A percentile compares a stretch with the other conserved stretches of the same genome.
phyloP scores from a whole-genome alignment of 2,113 vertebrate species.

The Mustela lutreola region DNA sequence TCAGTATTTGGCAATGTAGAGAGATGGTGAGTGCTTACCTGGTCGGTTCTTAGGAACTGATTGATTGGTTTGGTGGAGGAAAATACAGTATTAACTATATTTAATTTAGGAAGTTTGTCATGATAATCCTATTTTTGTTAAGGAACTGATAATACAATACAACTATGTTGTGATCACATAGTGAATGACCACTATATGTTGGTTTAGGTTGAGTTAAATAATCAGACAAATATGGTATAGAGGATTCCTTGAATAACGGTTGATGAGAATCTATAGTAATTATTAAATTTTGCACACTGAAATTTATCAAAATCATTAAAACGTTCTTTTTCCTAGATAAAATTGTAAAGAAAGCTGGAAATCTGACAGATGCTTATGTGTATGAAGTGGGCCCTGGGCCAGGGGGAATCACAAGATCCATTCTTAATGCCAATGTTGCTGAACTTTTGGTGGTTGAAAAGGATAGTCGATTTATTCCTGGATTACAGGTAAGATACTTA shows the following conservation, averaged over 20 bases:
- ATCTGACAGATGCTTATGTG: conserved; percentile 91
- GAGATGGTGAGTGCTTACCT: neutral
- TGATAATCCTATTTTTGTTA: neutral
- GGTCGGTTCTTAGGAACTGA: neutral
- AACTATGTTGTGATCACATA: neutral
- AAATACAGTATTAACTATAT: neutral
- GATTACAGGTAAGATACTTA: conserved; percentile 91
- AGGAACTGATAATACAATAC: neutral
- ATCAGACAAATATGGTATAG: neutral
- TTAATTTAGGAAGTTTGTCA: neutral
- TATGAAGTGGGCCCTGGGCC: conserved; percentile 99
- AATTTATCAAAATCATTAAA: conserved; percentile 54
- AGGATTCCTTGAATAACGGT: neutral
- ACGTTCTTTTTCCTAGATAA: conserved; percentile 91
- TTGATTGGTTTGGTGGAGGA: neutral
- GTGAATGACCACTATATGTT: neutral
- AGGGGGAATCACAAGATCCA: conserved; percentile 96
- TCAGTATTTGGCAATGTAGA: neutral
- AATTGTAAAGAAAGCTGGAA: conserved; percentile 94
- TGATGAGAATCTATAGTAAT: neutral
- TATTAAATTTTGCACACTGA: neutral
- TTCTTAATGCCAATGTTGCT: conserved; percentile 91
- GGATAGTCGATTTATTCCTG: conserved; percentile 95
- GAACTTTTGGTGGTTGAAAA: conserved; percentile 97
- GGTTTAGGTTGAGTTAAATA: conserved; percentile 18